Conservation (phyloP, 2,113 vertebrate genomes). For the Trichechus manatus region DNA sequence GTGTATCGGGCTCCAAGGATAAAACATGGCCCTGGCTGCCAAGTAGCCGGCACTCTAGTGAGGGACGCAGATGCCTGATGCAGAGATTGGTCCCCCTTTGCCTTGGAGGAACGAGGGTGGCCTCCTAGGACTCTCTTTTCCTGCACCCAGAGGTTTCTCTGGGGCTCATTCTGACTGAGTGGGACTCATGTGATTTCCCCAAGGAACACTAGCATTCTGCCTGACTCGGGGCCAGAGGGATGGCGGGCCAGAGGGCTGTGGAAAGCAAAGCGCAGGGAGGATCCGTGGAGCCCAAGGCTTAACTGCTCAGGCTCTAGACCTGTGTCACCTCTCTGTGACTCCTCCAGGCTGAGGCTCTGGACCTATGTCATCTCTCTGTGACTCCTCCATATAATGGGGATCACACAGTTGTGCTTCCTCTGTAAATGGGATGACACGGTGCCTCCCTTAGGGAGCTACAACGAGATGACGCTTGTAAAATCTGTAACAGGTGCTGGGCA, state of each 20-base stretch:
- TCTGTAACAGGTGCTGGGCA: not conserved
- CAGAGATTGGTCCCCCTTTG: not conserved
- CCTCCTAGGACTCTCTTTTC: not conserved
- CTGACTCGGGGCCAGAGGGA: not conserved
- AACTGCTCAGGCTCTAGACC: no score
- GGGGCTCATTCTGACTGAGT: not conserved
- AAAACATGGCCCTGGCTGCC: not conserved
- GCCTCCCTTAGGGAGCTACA: not conserved
- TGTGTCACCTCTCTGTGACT: not conserved
- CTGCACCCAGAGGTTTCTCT: not conserved
- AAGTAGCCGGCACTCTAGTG: not conserved
- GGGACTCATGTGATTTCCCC: not conserved
- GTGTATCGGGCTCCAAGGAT: not conserved
- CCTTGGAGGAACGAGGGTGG: not conserved
- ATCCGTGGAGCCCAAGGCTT: no score
- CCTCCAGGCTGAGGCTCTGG: not conserved
- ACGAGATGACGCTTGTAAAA: not conserved
- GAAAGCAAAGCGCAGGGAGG: no score
- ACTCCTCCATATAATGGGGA: rapidly evolving
- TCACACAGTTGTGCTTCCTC: rapidly evolving
- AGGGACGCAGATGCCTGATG: not conserved
- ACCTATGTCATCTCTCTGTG: not conserved
- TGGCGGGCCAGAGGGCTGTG: no score
- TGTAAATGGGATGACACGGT: rapidly evolving
- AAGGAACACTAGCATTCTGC: not conserved